phyloP scores from a whole-genome alignment of 1,140 invertebrate genomes.

The Araneus ventricosus region DNA sequence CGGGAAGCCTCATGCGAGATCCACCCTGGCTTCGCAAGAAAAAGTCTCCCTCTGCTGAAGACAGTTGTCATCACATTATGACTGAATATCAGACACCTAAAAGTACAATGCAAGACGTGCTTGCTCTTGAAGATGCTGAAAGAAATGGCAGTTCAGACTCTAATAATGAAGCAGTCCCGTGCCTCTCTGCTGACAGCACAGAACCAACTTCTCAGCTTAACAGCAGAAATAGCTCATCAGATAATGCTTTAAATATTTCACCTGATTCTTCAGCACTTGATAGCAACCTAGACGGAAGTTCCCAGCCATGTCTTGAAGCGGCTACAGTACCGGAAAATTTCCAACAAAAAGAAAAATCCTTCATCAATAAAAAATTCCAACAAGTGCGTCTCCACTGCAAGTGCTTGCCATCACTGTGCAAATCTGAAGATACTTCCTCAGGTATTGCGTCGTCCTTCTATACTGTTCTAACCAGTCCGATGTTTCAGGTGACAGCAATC shows the following conservation, averaged over 20 bases:
- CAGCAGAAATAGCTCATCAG: not conserved
- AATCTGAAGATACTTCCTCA: not conserved
- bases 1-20: conserved; percentile 87
- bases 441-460: not conserved
- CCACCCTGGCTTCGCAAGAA: conserved; percentile 40
- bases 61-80: not conserved
- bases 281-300: not conserved
- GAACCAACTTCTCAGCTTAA: not conserved
- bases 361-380: not conserved
- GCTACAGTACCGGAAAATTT: not conserved
- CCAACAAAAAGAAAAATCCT: not conserved
- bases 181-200: not conserved
- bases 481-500: conserved; percentile 65
- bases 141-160: not conserved
- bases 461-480: conserved; percentile 22
- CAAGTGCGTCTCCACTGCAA: not conserved
- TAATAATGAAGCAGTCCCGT: not conserved
- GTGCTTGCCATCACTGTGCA: not conserved
- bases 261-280: not conserved
- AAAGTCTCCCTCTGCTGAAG: not conserved
- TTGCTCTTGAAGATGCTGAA: not conserved
- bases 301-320: not conserved
- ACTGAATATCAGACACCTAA: not conserved
- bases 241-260: not conserved
- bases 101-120: not conserved